phyloP scores from a whole-genome alignment of 2,888 invertebrate genomes.

The Apotomis betuletana region DNA sequence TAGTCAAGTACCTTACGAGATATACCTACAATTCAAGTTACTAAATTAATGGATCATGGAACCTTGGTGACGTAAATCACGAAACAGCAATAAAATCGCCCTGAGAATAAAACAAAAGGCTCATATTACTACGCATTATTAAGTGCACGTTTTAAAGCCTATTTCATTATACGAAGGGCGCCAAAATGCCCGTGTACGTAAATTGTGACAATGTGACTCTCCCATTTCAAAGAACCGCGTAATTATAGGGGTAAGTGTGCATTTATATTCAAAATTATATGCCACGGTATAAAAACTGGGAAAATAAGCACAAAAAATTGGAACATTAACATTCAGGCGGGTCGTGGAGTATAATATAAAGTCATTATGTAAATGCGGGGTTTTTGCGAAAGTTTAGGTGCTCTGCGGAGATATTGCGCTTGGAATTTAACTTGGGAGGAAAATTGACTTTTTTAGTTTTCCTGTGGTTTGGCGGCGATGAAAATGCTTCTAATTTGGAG shows the following conservation, averaged over 20 bases:
- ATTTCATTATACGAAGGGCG: constrained; percentile 2
- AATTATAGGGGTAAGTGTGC: constrained; percentile 33
- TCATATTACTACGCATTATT: constrained; percentile 11
- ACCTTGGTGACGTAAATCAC: not conserved
- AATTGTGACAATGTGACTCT: not conserved
- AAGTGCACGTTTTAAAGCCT: constrained; percentile 11
- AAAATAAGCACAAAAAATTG: constrained; percentile 51
- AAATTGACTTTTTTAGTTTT: constrained; percentile 2
- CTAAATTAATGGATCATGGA: not conserved
- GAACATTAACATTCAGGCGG: constrained; percentile 73
- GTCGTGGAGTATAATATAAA: constrained; percentile 75
- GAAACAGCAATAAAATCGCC: not conserved
- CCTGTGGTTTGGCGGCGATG: not conserved
- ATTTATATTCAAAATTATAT: constrained; percentile 40
- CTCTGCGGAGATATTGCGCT: constrained; percentile 60
- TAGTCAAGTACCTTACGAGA: too few relatives aligned
- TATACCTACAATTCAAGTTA: too few relatives aligned
- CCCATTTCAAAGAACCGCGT: constrained; percentile 22
- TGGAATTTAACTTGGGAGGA: constrained; percentile 32
- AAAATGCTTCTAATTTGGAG: too few relatives aligned
- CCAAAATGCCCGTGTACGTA: constrained; percentile 9
- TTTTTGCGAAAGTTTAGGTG: constrained; percentile 75
- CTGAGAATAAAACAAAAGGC: not conserved
- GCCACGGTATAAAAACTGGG: constrained; percentile 42
- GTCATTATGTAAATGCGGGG: constrained; percentile 78